These are phyloP conservation scores for Hydrozoanthus tunicans DNA, from an alignment of 64 coral and sea anemone genomes.

Conservation along the genomic window DNA sequence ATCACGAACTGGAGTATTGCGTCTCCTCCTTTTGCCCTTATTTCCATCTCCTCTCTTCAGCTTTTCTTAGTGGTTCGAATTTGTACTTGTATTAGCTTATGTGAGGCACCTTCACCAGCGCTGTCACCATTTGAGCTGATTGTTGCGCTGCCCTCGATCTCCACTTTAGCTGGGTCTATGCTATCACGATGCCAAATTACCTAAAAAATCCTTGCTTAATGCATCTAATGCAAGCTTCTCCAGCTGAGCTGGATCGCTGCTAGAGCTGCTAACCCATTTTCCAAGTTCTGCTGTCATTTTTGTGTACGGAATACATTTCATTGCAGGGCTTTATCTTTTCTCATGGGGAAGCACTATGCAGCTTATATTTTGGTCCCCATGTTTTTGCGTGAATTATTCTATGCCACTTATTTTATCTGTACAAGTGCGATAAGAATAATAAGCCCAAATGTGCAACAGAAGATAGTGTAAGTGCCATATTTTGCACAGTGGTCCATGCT, in stretches of 20 bases:
- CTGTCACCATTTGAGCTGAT: slow-evolving; percentile 25
- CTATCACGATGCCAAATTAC: slow-evolving; percentile 60
- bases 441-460: slow-evolving; percentile 27
- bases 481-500: slow-evolving; percentile 22
- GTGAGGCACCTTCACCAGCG: slow-evolving; percentile 10
- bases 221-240: slow-evolving; percentile 51
- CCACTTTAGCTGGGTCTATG: slow-evolving; percentile 48
- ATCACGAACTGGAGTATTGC: not conserved
- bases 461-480: not conserved
- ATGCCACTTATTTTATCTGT: not conserved
- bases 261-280: slow-evolving; percentile 60
- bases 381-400: not conserved
- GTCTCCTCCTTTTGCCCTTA: slow-evolving; percentile 5
- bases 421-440: not conserved
- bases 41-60: slow-evolving; percentile 32
- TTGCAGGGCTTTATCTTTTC: slow-evolving; percentile 60
- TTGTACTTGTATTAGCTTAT: slow-evolving; percentile 32
- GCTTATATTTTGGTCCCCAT: slow-evolving; percentile 46
- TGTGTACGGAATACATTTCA: slow-evolving; percentile 61
- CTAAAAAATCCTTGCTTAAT: slow-evolving; percentile 66
- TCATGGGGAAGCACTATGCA: slow-evolving; percentile 23
- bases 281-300: slow-evolving; percentile 54
- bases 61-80: slow-evolving; percentile 9
- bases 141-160: slow-evolving; percentile 51
- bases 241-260: slow-evolving; percentile 13